phyloP scores from a whole-genome alignment of 1,140 invertebrate species.

The Ips nitidus region DNA sequence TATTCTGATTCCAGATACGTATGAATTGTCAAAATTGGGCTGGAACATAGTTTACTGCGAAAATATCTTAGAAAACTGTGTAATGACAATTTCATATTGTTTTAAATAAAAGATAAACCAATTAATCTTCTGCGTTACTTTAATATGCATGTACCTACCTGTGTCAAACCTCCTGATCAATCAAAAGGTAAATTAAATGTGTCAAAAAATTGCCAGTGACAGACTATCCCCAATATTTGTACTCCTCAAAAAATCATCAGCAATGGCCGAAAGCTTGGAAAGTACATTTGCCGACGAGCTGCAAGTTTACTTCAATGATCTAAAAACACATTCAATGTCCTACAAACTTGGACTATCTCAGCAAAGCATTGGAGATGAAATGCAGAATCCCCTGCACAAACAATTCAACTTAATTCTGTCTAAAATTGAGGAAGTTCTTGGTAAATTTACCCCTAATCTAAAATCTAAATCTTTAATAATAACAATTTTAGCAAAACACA shows the following conservation, averaged over 20 bases:
- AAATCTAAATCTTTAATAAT: not conserved
- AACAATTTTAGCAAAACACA: slow-evolving; percentile 3
- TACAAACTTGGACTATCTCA: slow-evolving; percentile 21
- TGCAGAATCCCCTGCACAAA: slow-evolving; percentile 27
- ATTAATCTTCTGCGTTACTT: not conserved
- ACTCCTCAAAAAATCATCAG: not conserved
- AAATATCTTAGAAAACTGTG: slow-evolving; percentile 6
- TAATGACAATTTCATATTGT: slow-evolving; percentile 25
- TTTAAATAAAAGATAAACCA: slow-evolving; percentile 15
- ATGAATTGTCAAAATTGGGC: slow-evolving; percentile 10
- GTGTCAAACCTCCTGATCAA: not conserved
- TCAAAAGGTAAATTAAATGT: slow-evolving; percentile 1
- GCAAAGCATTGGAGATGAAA: slow-evolving; percentile 22
- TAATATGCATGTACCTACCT: not conserved
- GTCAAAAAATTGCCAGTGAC: slow-evolving; percentile 35
- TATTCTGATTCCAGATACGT: not conserved
- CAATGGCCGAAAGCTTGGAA: slow-evolving; percentile 16
- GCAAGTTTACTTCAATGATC: slow-evolving; percentile 27
- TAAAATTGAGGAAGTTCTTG: slow-evolving; percentile 30
- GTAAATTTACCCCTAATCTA: slow-evolving; percentile 2
- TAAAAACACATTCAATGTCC: slow-evolving; percentile 29
- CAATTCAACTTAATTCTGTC: slow-evolving; percentile 23
- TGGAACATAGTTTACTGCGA: slow-evolving; percentile 17
- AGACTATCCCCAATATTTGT: not conserved
- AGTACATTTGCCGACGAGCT: slow-evolving; percentile 9